Percentiles rank a stretch among this genome's conserved stretches.
Evolutionary conservation across 1,140 invertebrate species (phyloP).

Genomic region (Papilio polytes): DNA sequence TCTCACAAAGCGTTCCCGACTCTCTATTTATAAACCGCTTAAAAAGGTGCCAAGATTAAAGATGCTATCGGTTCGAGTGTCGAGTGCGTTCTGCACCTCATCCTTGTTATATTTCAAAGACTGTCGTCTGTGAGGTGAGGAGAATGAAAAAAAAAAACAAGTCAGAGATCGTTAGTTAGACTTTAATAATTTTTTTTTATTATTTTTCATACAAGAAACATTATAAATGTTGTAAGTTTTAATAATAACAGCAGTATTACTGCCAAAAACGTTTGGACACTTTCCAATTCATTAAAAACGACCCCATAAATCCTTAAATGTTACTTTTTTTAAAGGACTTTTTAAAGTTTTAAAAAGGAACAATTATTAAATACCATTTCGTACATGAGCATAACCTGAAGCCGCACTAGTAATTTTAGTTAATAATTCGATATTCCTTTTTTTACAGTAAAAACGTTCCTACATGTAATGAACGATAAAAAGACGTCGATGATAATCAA

Average conservation of each 20-base stretch:
- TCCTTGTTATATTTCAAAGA: conserved; percentile 60
- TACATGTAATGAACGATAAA: neutral
- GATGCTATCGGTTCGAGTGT: conserved; percentile 68
- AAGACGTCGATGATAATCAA: neutral
- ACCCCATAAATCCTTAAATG: neutral
- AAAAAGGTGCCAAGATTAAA: conserved; percentile 82
- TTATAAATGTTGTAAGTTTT: neutral
- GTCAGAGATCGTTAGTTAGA: neutral
- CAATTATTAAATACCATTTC: neutral
- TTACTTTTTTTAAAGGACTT: neutral
- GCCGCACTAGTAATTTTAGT: neutral
- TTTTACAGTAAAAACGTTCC: neutral
- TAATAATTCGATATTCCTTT: neutral
- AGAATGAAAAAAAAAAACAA: neutral
- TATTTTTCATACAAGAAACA: neutral
- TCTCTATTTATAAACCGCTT: conserved; percentile 75
- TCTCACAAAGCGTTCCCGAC: conserved; percentile 70
- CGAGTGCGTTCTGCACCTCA: conserved; percentile 73
- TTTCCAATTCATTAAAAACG: conserved; percentile 25
- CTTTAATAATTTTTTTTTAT: conserved; percentile 10
- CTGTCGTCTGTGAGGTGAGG: neutral
- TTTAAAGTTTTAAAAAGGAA: neutral
- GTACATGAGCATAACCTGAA: neutral
- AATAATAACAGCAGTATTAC: conserved; percentile 2
- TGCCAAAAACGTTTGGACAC: conserved; percentile 23